These are phyloP conservation scores for Flexamia atlantica DNA, from an alignment of 2,888 invertebrate species.

Conservation along the genomic window DNA sequence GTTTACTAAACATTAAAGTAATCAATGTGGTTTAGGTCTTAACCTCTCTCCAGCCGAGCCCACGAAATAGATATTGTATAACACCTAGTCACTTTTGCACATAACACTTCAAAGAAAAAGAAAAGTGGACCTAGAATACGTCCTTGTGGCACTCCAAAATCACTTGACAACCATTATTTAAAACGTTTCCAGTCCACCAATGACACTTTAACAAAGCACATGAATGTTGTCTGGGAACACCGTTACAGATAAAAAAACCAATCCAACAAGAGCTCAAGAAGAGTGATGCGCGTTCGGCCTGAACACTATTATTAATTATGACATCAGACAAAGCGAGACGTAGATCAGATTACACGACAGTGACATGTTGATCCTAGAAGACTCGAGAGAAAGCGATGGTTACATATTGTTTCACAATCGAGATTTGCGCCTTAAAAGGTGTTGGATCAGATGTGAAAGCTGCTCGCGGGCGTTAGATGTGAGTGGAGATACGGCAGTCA, in stretches of 20 bases:
- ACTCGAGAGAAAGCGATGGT: conserved; percentile 42
- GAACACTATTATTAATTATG: background rate
- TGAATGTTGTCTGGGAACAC: background rate
- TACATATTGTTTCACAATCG: conserved; percentile 54
- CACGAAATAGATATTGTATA: too few species aligned
- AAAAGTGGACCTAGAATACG: background rate
- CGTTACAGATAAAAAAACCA: background rate
- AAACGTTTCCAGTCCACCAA: background rate
- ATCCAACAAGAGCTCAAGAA: background rate
- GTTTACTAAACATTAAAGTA: background rate
- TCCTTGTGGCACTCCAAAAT: background rate
- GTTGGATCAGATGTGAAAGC: conserved; percentile 39
- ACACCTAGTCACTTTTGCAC: too few species aligned
- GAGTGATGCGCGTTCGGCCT: background rate
- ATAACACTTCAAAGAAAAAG: background rate
- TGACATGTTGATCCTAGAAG: conserved; percentile 45
- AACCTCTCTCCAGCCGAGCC: too few species aligned
- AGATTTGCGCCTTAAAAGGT: conserved; percentile 41
- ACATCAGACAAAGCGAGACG: background rate
- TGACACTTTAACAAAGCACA: background rate
- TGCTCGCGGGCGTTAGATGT: background rate
- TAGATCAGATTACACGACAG: conserved; percentile 14
- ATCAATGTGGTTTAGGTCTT: background rate
- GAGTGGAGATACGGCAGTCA: conserved; percentile 4
- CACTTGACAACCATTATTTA: too few species aligned